Conservation (phyloP, 2,888 invertebrate species). For the Muscina levida region DNA sequence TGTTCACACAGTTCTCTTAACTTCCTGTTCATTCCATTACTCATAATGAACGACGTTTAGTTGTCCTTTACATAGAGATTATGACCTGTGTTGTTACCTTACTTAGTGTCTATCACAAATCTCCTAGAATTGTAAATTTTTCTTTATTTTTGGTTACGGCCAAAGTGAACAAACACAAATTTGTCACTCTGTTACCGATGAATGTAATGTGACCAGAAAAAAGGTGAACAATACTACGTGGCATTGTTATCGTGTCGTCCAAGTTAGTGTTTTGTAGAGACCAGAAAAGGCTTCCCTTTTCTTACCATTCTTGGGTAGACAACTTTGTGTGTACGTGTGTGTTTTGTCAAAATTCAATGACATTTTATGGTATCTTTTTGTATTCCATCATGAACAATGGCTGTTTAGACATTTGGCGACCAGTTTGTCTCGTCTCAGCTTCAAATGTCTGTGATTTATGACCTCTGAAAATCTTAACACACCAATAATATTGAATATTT, state of each 20-base stretch:
- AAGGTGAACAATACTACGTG: not conserved
- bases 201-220: conserved; percentile 25
- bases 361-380: conserved; percentile 16
- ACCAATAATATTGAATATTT: not conserved
- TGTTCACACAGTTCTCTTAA: conserved; percentile 1
- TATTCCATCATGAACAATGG: conserved; percentile 13
- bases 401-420: too few species aligned
- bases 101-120: not conserved
- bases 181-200: conserved; percentile 21
- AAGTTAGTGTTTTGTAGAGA: not conserved
- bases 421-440: too few species aligned
- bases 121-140: not conserved
- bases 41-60: not conserved
- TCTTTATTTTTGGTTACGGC: too few species aligned
- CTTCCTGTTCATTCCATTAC: not conserved
- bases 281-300: conserved; percentile 17
- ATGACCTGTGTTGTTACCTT: conserved; percentile 10
- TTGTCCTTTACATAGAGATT: not conserved
- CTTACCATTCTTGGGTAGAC: not conserved
- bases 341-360: conserved; percentile 1
- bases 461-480: not conserved
- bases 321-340: not conserved
- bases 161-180: conserved; percentile 4
- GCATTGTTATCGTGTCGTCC: not conserved
- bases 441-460: conserved; percentile 8